These are phyloP conservation scores for Columba guinea DNA, from an alignment of 2,797 vertebrate genomes.

Conservation along the genomic window DNA sequence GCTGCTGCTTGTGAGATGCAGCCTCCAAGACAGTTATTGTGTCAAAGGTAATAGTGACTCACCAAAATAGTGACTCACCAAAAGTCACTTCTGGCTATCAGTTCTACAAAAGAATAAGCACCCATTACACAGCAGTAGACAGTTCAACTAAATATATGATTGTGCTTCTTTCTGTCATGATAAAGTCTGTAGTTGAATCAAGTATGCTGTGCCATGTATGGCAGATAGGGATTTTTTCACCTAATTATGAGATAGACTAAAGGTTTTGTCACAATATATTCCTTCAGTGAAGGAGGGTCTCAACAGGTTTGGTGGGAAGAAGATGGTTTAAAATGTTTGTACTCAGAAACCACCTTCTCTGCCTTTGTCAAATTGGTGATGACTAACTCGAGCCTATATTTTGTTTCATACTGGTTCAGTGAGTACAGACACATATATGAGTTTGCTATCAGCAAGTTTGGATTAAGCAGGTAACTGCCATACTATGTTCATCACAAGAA, in stretches of 20 bases:
- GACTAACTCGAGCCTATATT: neutral
- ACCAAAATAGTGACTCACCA: neutral
- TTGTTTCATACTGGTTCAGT: neutral
- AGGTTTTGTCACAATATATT: neutral
- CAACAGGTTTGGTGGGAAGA: neutral
- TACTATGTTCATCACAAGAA: neutral
- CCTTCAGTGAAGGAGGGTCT: neutral
- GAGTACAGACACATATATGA: fast-evolving
- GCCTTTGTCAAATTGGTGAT: neutral
- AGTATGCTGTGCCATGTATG: fast-evolving
- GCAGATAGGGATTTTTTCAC: neutral
- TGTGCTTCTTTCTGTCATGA: neutral
- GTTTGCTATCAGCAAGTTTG: neutral
- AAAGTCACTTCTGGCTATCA: neutral
- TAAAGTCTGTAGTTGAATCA: neutral
- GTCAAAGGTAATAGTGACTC: neutral
- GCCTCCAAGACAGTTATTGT: neutral
- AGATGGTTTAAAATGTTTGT: neutral
- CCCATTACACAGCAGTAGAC: neutral
- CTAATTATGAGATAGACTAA: neutral
- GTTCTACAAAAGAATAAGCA: neutral
- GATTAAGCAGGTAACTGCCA: neutral
- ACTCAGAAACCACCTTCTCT: neutral
- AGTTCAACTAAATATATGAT: neutral
- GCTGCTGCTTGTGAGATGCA: neutral